Conservation (phyloP, 1,140 invertebrate species). For the Tribolium madens region DNA sequence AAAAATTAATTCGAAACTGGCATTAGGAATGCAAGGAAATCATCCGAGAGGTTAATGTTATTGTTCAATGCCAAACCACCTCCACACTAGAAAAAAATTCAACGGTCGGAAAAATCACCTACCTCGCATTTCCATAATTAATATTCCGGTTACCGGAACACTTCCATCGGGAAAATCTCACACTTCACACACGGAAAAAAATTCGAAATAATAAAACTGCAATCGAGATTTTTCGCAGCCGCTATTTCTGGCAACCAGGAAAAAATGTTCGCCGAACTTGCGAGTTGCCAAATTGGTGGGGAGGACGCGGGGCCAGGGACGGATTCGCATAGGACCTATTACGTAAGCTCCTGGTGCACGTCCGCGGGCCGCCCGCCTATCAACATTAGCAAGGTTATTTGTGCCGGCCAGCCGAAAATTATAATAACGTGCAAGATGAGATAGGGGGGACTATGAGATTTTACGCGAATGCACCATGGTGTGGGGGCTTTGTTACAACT, state of each 20-base stretch:
- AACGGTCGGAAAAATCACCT: conserved; percentile 24
- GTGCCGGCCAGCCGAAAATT: conserved; percentile 28
- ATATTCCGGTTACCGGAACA: neutral
- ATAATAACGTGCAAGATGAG: neutral
- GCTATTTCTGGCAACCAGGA: conserved; percentile 64
- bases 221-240: conserved; percentile 55
- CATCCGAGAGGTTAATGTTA: conserved; percentile 42
- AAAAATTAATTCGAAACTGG: neutral
- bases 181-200: conserved; percentile 6
- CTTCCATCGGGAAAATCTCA: conserved; percentile 15
- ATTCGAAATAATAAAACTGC: conserved; percentile 20
- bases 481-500: too few species aligned
- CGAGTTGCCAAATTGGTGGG: conserved; percentile 57
- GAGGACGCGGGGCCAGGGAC: conserved; percentile 48
- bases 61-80: conserved; percentile 43
- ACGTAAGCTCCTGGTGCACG: conserved; percentile 53
- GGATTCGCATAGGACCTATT: conserved; percentile 56
- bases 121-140: conserved; percentile 57
- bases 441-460: too few species aligned
- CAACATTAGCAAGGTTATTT: conserved; percentile 45
- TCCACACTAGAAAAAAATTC: neutral
- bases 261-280: conserved; percentile 59
- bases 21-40: conserved; percentile 34
- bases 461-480: too few species aligned
- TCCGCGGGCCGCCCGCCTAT: conserved; percentile 40